A percentile compares a stretch with the other conserved stretches of the same genome.
Conservation (phyloP, 2,113 vertebrate genomes). For the Bothrops jararaca region DNA sequence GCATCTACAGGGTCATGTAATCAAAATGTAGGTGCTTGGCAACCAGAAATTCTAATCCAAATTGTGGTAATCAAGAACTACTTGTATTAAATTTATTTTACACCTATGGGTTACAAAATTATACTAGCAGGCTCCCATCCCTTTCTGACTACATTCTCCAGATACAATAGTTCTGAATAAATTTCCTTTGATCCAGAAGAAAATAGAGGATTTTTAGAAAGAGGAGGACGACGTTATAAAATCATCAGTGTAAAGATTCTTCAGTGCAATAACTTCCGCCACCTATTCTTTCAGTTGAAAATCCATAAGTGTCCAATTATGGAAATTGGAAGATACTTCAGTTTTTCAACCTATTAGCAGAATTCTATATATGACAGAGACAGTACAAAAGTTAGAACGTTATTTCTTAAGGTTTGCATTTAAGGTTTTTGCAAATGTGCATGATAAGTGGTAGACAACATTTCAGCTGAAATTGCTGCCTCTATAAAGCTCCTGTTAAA, state of each 20-base stretch:
- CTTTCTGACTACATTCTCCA: background rate
- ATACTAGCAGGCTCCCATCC: background rate
- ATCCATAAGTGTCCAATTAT: background rate
- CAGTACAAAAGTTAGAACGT: background rate
- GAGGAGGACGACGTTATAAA: background rate
- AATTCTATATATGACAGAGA: background rate
- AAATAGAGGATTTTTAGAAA: background rate
- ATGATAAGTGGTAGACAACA: background rate
- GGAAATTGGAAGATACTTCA: background rate
- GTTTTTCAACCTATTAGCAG: background rate
- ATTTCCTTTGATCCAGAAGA: background rate
- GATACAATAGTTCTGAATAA: background rate
- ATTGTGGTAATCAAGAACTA: no score
- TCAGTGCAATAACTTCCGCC: background rate
- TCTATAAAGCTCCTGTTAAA: background rate
- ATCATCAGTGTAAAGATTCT: background rate
- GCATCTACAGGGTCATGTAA: no score
- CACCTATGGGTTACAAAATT: background rate
- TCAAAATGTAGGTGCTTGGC: no score
- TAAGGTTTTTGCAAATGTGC: background rate
- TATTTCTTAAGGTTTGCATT: background rate
- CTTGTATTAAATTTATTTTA: background rate
- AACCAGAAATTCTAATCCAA: no score
- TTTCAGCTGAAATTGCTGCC: background rate
- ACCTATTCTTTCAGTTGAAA: background rate